phyloP scores from a whole-genome alignment of 2,888 invertebrate species.

The Diarsia mendica region DNA sequence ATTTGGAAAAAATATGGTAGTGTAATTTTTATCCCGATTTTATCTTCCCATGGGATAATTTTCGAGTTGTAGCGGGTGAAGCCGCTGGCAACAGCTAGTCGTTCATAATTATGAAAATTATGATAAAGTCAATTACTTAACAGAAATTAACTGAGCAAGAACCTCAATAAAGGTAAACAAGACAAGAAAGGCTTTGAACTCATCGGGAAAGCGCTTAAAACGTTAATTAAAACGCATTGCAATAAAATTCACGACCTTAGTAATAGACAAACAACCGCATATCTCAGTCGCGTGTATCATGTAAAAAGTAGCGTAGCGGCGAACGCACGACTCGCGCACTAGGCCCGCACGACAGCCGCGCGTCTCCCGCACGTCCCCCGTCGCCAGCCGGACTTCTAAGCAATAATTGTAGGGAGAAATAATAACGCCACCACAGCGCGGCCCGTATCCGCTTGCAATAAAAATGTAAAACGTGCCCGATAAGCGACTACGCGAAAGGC shows the following conservation, averaged over 20 bases:
- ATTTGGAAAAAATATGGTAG: no score
- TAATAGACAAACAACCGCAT: constrained; percentile 16
- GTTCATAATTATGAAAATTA: background rate
- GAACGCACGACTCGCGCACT: constrained; percentile 58
- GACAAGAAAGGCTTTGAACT: background rate
- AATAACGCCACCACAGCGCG: constrained; percentile 87
- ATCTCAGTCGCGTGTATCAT: constrained; percentile 30
- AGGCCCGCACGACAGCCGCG: constrained; percentile 50
- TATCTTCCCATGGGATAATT: no score
- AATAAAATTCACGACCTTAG: background rate
- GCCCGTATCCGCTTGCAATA: constrained; percentile 89
- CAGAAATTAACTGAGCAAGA: background rate
- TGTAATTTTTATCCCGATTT: no score
- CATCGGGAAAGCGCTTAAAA: background rate
- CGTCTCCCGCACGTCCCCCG: constrained; percentile 36
- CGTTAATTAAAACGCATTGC: background rate
- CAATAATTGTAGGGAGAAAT: constrained; percentile 89
- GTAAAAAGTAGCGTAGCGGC: constrained; percentile 48
- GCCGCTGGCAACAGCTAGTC: no score
- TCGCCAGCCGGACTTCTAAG: constrained; percentile 80
- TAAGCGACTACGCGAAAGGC: constrained; percentile 87
- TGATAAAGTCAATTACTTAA: background rate
- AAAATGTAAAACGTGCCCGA: constrained; percentile 90
- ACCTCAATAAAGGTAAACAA: background rate
- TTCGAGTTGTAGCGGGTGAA: no score